Evolutionary conservation across 2,888 invertebrate species (phyloP).

Genomic region (Lordiphosa fenestrarum): DNA sequence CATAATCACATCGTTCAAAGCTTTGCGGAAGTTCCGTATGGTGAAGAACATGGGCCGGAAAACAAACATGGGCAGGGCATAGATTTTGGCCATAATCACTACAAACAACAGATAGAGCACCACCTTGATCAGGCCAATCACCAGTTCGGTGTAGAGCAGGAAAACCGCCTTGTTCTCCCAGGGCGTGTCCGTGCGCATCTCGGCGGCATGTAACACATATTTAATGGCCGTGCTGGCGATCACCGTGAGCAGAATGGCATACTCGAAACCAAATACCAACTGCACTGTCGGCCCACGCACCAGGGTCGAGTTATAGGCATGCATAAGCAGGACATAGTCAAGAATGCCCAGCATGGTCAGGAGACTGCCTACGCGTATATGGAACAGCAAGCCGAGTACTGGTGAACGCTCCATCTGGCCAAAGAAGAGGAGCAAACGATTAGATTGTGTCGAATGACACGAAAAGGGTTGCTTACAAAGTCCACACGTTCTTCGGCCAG

Average conservation of each 20-base stretch:
- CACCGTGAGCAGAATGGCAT: slow-evolving; percentile 96
- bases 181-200: slow-evolving; percentile 91
- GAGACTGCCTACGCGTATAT: slow-evolving; percentile 92
- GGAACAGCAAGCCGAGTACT: slow-evolving; percentile 96
- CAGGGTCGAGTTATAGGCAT: slow-evolving; percentile 96
- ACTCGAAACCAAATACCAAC: slow-evolving; percentile 99
- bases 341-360: slow-evolving; percentile 89
- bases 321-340: slow-evolving; percentile 94
- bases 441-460: not conserved
- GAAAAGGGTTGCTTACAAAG: slow-evolving; percentile 87
- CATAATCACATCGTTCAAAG: slow-evolving; percentile 97
- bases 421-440: not conserved
- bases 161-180: slow-evolving; percentile 99
- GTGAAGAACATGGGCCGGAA: slow-evolving; percentile 99
- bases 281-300: slow-evolving; percentile 98
- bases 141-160: slow-evolving; percentile 95
- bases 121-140: slow-evolving; percentile 92
- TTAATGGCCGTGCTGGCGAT: slow-evolving; percentile 96
- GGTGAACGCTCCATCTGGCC: slow-evolving; percentile 98
- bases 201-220: slow-evolving; percentile 91
- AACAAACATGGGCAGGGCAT: slow-evolving; percentile 98
- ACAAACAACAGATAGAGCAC: slow-evolving; percentile 96
- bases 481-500: slow-evolving; percentile 99
- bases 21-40: slow-evolving; percentile 98
- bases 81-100: slow-evolving; percentile 97